Conservation (phyloP, 2,113 vertebrate genomes). For the Carlito syrichta region DNA sequence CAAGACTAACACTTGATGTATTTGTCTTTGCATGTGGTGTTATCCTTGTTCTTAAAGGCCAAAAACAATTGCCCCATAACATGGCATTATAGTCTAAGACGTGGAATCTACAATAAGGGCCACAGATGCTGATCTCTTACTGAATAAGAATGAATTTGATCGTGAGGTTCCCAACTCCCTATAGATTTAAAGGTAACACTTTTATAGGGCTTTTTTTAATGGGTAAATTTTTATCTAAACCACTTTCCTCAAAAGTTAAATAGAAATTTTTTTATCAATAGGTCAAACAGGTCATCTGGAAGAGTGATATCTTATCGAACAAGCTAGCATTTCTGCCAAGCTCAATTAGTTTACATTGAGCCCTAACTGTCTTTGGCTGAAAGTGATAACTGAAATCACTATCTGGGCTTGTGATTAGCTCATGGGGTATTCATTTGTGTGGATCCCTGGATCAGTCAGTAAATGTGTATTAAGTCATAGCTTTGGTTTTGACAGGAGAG, state of each 20-base stretch:
- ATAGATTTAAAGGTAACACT: background rate
- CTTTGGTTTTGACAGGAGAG: background rate
- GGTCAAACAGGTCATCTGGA: background rate
- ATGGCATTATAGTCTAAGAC: background rate
- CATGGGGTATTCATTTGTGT: background rate
- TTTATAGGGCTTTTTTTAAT: background rate
- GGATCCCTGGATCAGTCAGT: background rate
- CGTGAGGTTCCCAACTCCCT: background rate
- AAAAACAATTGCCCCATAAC: background rate
- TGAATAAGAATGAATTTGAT: background rate
- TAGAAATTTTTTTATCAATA: background rate
- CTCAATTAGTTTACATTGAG: background rate
- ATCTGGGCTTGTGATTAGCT: background rate
- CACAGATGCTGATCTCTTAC: background rate
- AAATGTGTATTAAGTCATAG: background rate
- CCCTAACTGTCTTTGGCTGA: background rate
- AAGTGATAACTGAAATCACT: background rate
- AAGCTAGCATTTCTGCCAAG: background rate
- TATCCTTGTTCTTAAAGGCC: background rate
- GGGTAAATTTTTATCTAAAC: background rate
- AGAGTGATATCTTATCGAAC: background rate
- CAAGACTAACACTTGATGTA: background rate
- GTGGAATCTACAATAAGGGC: background rate
- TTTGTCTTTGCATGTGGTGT: background rate
- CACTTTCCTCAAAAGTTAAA: background rate